Base-by-base conservation (phyloP, 2,888 invertebrate genomes). In the Lottia gigantea region DNA sequence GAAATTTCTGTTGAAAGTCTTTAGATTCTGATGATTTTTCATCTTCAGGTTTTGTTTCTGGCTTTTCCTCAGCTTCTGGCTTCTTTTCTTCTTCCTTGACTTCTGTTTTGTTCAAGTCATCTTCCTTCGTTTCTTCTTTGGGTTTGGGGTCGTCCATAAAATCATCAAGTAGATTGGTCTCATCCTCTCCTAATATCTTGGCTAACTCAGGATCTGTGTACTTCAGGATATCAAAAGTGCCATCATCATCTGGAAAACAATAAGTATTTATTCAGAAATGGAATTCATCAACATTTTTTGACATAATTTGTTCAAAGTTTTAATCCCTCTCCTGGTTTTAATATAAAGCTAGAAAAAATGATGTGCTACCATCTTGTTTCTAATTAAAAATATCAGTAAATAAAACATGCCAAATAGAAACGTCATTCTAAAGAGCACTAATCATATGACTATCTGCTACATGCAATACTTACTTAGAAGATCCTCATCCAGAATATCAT, bases 171-270 rank as follows among this genome's bases (percentile, higher is more conserved):
- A 96, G 94, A 85, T 95, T 95, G 47, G 95, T 95, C 84, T 94
- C 94, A 72, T 75, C 93, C 91, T 80, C 94, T 55, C 81, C 83
- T 7, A 87, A 77, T 46, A 80, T 91, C 74, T 93, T 93, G 78
- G 95, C 95, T 68, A 96, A 90, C 89, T 96, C 96, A 0, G 97
- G 95, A 91, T 97, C 97, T 0, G 96, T 97, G 88, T 97, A 97
- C 88, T 96, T 96, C 76, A 97, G 90, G 83, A 97, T 96, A 88
- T 97, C 97, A 89, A 97, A 97, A n/a, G 86, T 83, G 14, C 86
- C 87, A 90, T 96, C 96, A 74, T 77, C 79, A 76, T 80, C 84
- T 83, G 76, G 6, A 74, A 72, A 61, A 40, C 11, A 8, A 8
- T 4, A 8, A 40, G 7, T 4, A 8, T 40, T 40, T 40, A 8